Evolutionary conservation across 1,140 invertebrate genomes (phyloP), one percentile per base, ranked within the genome.

Genomic region (Papilio glaucus): DNA sequence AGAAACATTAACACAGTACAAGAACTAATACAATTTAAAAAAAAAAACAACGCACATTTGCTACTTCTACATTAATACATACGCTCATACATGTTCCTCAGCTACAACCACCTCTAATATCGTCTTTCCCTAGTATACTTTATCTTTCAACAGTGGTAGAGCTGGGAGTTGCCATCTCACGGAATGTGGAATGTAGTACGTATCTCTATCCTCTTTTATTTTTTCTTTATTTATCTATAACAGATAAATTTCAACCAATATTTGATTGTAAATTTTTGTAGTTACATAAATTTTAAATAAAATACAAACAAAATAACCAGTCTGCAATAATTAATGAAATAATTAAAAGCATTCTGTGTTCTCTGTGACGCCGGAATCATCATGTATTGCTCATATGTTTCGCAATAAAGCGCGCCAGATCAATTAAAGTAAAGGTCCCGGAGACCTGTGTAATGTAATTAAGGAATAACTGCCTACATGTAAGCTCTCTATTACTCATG

Each of bases 371-470:
- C 21, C 21, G 21, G 21, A 33, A 61, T 61, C n/a, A 61, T 61
- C 29, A 29, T 37, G 29, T 61, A 33, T 39, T 41, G 37, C 15
- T 65, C 62, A 65, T 39, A 65, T 21, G 21, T 41, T 63, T 18
- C 62, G 29, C 18, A 41, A 39, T 65, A 21, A 65, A 65, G 37
- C 62, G 13, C 6, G 33, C 37, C 33, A 39, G 62, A 65, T 65
- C 62, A 65, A 65, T 65, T 65, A 65, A 65, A 65, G 37, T 65
- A 38, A 65, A 38, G 62, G 62, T 38, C 62, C 8, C 37, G 0
- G 62, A 65, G 62, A 38, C 29, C 15, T 21, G 62, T 65, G 37
- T 39, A 65, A 65, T 65, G 33, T 65, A 65, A 65, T 65, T 65
- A 65, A 26, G 62, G 37, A 65, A 39, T 65, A 65, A 65, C 62